Conservation (phyloP, 1,140 invertebrate species). For the Drosophila santomea region DNA sequence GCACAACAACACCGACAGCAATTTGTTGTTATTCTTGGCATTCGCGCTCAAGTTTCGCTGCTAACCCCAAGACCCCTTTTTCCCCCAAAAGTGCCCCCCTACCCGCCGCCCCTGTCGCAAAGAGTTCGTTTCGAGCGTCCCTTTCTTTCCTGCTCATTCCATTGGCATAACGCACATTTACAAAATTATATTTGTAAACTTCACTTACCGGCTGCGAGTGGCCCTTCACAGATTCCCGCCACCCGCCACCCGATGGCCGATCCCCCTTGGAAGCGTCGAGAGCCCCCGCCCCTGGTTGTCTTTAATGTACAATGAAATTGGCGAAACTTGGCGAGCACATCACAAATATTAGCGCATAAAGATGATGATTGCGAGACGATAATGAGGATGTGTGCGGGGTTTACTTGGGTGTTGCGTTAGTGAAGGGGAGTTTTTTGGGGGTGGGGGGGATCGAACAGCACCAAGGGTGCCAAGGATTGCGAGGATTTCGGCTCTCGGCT, state of each 20-base stretch:
- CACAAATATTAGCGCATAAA: constrained; percentile 81
- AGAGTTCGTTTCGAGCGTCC: no score
- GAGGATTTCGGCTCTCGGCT: constrained; percentile 34
- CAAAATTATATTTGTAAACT: constrained; percentile 82
- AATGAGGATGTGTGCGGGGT: constrained; percentile 59
- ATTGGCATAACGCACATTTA: constrained; percentile 80
- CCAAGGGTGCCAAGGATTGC: constrained; percentile 1
- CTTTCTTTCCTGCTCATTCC: constrained; percentile 44
- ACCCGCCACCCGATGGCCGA: constrained; percentile 2
- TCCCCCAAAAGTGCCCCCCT: not conserved
- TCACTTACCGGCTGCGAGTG: constrained; percentile 45
- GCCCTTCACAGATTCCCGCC: constrained; percentile 20
- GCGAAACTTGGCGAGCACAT: constrained; percentile 77
- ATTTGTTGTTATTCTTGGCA: constrained; percentile 73
- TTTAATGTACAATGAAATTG: constrained; percentile 81
- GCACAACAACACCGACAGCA: constrained; percentile 63
- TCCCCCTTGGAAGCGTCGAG: not conserved
- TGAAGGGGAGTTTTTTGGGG: no score
- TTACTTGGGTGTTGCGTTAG: constrained; percentile 26
- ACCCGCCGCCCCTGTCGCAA: no score
- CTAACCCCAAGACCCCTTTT: not conserved
- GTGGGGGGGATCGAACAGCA: not conserved
- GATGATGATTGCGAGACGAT: constrained; percentile 81
- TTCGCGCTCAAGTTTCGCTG: constrained; percentile 34
- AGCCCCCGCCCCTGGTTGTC: constrained; percentile 22